phyloP scores from a whole-genome alignment of 1,140 invertebrate species.

The Drosophila sp. region DNA sequence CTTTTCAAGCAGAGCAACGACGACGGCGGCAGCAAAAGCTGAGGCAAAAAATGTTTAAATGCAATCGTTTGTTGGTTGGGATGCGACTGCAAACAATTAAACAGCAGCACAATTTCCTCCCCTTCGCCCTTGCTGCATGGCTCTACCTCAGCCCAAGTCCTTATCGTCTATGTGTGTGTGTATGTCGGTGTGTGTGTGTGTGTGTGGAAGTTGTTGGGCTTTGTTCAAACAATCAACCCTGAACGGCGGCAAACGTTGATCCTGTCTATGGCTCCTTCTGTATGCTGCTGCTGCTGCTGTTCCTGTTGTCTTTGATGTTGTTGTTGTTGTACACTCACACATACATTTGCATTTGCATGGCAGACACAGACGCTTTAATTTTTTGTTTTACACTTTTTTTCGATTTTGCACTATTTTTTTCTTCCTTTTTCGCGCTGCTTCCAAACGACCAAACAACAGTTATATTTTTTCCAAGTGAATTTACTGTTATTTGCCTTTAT shows the following conservation, averaged over 20 bases:
- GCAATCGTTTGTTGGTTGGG: constrained; percentile 59
- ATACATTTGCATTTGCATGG: constrained; percentile 36
- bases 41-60: constrained; percentile 38
- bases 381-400: constrained; percentile 34
- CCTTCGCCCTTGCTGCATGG: constrained; percentile 49
- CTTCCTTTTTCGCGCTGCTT: constrained; percentile 31
- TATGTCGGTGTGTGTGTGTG: constrained; percentile 39
- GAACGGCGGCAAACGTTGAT: constrained; percentile 60
- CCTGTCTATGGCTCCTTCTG: constrained; percentile 30
- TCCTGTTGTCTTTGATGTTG: constrained; percentile 15
- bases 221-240: constrained; percentile 76
- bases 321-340: constrained; percentile 59
- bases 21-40: constrained; percentile 22
- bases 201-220: constrained; percentile 49
- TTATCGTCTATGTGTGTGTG: constrained; percentile 34
- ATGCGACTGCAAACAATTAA: constrained; percentile 64
- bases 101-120: constrained; percentile 59
- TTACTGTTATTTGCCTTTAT: constrained; percentile 49
- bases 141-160: constrained; percentile 52
- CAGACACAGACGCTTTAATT: constrained; percentile 52
- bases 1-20: constrained; percentile 38
- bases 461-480: constrained; percentile 25
- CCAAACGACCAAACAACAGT: constrained; percentile 58
- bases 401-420: constrained; percentile 25
- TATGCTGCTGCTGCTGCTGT: constrained; percentile 2